A percentile compares a stretch with the other conserved stretches of the same genome.
Evolutionary conservation across 1,140 invertebrate genomes (phyloP).

Genomic region (Magallana ariakensis): DNA sequence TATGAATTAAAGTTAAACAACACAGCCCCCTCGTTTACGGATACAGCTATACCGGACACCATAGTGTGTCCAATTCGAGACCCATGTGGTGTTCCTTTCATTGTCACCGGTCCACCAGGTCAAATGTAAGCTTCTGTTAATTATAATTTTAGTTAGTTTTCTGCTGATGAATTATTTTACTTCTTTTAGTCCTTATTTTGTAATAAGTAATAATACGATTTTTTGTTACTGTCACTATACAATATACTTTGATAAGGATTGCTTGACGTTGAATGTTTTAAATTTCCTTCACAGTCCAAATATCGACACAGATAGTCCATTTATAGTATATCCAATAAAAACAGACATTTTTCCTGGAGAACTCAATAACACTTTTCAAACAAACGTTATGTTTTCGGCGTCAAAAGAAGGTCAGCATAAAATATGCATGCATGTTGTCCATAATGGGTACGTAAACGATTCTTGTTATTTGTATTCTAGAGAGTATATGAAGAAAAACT

Average conservation of each 20-base stretch:
- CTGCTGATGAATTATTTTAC: too few species aligned
- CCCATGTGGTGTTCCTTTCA: neutral
- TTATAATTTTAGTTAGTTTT: too few species aligned
- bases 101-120: neutral
- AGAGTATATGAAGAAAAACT: neutral
- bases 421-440: neutral
- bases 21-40: neutral
- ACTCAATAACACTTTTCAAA: neutral
- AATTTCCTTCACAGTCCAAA: neutral
- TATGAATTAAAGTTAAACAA: neutral
- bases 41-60: neutral
- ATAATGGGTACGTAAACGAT: neutral
- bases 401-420: constrained; percentile 15
- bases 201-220: too few species aligned
- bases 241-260: too few species aligned
- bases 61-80: neutral
- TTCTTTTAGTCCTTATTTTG: too few species aligned
- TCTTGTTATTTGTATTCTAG: too few species aligned
- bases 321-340: neutral
- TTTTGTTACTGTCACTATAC: too few species aligned
- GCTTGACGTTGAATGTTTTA: too few species aligned
- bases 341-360: neutral
- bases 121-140: neutral
- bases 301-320: neutral
- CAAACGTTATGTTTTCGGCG: neutral